Evolutionary conservation across 1,140 invertebrate genomes (phyloP), one percentile per base, ranked within the genome.

Genomic region (Apolygus lucorum): DNA sequence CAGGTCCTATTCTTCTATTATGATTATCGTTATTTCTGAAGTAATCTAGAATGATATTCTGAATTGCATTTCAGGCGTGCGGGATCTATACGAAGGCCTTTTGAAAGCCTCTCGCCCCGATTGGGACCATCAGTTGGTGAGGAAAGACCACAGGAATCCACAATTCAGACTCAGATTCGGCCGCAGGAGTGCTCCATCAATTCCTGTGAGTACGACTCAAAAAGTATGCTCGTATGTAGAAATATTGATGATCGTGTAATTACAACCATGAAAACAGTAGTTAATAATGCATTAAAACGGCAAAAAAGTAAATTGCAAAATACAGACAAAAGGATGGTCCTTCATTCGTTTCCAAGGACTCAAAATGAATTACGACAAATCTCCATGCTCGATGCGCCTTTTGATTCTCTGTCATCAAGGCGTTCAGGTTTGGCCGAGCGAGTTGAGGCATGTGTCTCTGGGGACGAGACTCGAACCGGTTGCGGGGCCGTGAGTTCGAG

Each of bases 161-260:
- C 54, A 59, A 59, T 59, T 59, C 54, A 59, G 54, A 59, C 54
- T 59, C 54, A 59, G 54, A 24, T 59, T 59, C 22, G 54, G 54
- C 4, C 54, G 54, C 11, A 11, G 54, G 22, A 59, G 54, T 24
- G 54, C 11, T 4, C 54, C 54, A 17, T 59, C 54, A 17, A 22
- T 59, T 21, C 2, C 54, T 8, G 54, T 59, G 22, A 4, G 54
- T 59, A 17, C 34, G n/a, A n/a, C n/a, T n/a, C n/a, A n/a, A n/a
- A n/a, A n/a, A n/a, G n/a, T n/a, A n/a, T n/a, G n/a, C n/a, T n/a
- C n/a, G n/a, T n/a, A n/a, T n/a, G n/a, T n/a, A n/a, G n/a, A n/a
- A n/a, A n/a, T n/a, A n/a, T n/a, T n/a, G n/a, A n/a, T n/a, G n/a
- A n/a, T n/a, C n/a, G n/a, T n/a, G n/a, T n/a, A n/a, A n/a, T n/a